Evolutionary conservation across 2,797 vertebrate genomes (phyloP), one percentile per base, ranked within the genome.

Genomic region (Pygocentrus nattereri): DNA sequence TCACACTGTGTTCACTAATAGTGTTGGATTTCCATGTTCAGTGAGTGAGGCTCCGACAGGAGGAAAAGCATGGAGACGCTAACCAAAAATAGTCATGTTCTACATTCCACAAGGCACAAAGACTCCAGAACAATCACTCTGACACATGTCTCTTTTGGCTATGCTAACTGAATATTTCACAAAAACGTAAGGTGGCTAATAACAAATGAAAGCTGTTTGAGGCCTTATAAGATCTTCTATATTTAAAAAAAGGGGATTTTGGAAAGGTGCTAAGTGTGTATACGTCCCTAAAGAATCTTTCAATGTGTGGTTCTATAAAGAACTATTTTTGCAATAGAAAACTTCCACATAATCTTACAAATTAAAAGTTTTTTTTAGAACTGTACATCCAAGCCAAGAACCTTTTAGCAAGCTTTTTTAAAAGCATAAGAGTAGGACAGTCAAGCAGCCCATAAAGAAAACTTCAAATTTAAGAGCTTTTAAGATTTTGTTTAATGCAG

Each of bases 11-110:
- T 64, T 72, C 21, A 19, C 30, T 11, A 52, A 62, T 41, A 23
- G 3, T 11, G 25, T 58, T 47, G 41, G 74, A 62, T 74, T 65
- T 49, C 23, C 70, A 27, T 74, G 52, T 68, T 56, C 31, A 56
- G 34, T 25, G 71, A 16, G 68, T 12, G 64, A 72, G 75, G 59
- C 10, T 47, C 15, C 25, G 67, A 74, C 16, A 38, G 2, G 16
- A 70, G 6, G 13, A 82, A 82, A 27, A 21, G 5, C 6, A 0
- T 50, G 61, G 65, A 64, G 34, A 31, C 18, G n/a, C 0, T 5
- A 61, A 61, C 23, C 25, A 4, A 65, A 62, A 54, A 56, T 54
- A 71, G 15, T 23, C 52, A 41, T 50, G 19, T 2, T 34, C 52
- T 34, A 21, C 54, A 18, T 74, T 58, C 18, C 52, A 23, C 15